Base-by-base conservation (phyloP, 2,888 invertebrate genomes). In the Corythucha ciliata region DNA sequence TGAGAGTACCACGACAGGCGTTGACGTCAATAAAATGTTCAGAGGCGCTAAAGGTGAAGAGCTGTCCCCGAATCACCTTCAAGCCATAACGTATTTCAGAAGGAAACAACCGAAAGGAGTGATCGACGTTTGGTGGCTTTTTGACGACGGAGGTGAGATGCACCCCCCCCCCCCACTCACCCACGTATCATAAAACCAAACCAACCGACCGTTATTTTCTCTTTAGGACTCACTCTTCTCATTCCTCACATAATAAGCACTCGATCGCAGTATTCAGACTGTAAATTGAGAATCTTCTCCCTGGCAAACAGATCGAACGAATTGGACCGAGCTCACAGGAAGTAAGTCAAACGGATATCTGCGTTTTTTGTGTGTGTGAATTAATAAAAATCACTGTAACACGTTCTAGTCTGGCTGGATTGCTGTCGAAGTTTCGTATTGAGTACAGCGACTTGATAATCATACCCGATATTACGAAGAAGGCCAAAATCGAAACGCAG, bases 121-220 rank as follows among this genome's bases (percentile, higher is more conserved):
- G 3, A 91, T 94, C 58, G 93, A 94, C 69, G 93, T 94, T 10
- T 94, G 93, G 93, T 96, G 96, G 96, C 73, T 96, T 1, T 96
- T 93, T 65, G 96, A 96, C 65, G 96, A 96, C 65, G 96, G 94
- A 68, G 33, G 33, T 33, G 4, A 10, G 10, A 29, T 29, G 10
- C 8, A 29, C 8, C 8, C 12, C 29, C 8, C 8, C 8, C 8
- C 8, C 12, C 12, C 29, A 29, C 12, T 29, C 12, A 29, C 8
- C 12, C 29, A 29, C 12, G 10, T 29, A 12, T 29, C 29, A 29
- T 12, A 10, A 10, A 10, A 10, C 12, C 29, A 29, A 12, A 10
- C 10, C 8, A 10, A 29, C 29, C 29, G 12, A 29, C 12, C 8
- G 8, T 29, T 29, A 10, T 10, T 48, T 45, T 18, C 16, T 8